Base-by-base conservation (phyloP, 2,113 vertebrate species). In the Macroglossus sobrinus region DNA sequence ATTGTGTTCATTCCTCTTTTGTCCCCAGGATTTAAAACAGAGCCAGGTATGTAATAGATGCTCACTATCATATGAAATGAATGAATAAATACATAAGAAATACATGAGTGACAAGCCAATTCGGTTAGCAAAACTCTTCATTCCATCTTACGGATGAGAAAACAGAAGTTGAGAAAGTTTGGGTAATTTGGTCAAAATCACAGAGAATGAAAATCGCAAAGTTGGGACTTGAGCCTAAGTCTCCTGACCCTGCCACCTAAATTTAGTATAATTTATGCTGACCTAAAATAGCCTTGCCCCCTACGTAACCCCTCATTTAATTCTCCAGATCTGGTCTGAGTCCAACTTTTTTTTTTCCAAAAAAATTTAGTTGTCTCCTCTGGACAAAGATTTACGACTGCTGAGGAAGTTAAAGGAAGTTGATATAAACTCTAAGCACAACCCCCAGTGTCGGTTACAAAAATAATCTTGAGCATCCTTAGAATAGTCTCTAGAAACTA, bases 341-440 rank as follows among this genome's bases (percentile, higher is more conserved):
- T 93, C 5, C 5, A 95, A 55, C 40, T 8, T 40, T 78, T 72
- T 75, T 15, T 72, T 53, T 10, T 0, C 3, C 40, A 14, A 16
- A 50, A 28, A 89, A 95, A 96, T 40, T 35, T 79, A 84, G 5
- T 79, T 82, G 69, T 68, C 28, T 24, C 38, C 15, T 91, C 26
- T 53, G 38, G 13, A 84, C 10, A 84, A 94, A 90, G 64, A 95
- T 61, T 72, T 91, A 22, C 38, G 79, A 50, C 24, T 75, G 22
- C n/a, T 71, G 2, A 95, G 84, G 68, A 93, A 95, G 26, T 91
- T 66, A 88, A 81, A 88, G 76, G 33, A 89, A 96, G 28, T 22
- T 55, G n/a, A 80, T 30, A 59, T 22, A 79, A 94, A 71, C 13
- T 88, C 33, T 88, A 87, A 63, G 7, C 12, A 75, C 53, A 94